Percentiles rank a stretch among this genome's conserved stretches.
Conservation (phyloP, 2,888 invertebrate species). For the Flexamia atlantica region DNA sequence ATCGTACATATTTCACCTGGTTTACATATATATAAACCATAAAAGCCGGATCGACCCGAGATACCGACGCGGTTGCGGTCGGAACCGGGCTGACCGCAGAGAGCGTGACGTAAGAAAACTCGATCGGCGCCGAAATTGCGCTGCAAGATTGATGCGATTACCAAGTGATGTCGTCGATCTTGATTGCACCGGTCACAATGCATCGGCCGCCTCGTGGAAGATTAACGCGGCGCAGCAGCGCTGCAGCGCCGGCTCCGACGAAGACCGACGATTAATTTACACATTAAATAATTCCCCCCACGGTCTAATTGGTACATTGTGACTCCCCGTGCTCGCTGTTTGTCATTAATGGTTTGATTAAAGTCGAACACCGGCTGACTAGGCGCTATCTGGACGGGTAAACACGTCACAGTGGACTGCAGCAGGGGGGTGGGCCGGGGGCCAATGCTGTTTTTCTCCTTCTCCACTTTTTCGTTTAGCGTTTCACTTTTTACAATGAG, state of each 20-base stretch:
- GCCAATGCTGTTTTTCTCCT: conserved; percentile 32
- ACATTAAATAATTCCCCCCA: conserved; percentile 48
- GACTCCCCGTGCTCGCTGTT: conserved; percentile 31
- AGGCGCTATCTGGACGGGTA: conserved; percentile 47
- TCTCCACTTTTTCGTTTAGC: conserved; percentile 11
- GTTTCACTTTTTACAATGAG: not conserved
- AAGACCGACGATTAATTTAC: conserved; percentile 53
- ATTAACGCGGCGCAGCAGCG: not conserved
- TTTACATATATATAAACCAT: not conserved
- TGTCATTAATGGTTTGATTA: conserved; percentile 64
- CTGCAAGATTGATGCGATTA: conserved; percentile 51
- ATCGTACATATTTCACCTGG: too few species aligned
- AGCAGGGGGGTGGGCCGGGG: not conserved
- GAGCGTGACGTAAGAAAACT: conserved; percentile 48
- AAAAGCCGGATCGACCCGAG: not conserved
- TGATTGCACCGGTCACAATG: conserved; percentile 36
- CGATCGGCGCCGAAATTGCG: conserved; percentile 51
- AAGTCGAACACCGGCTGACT: conserved; percentile 59
- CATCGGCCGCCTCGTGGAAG: conserved; percentile 13
- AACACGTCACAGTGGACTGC: conserved; percentile 38
- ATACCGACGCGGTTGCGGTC: not conserved
- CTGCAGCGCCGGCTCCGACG: not conserved
- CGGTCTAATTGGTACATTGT: conserved; percentile 57
- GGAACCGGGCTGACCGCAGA: not conserved
- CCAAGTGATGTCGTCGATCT: conserved; percentile 15